A percentile compares a stretch with the other conserved stretches of the same genome.
These are phyloP conservation scores for Mythimna lalbum DNA, from an alignment of 2,888 invertebrate species.

Conservation along the genomic window DNA sequence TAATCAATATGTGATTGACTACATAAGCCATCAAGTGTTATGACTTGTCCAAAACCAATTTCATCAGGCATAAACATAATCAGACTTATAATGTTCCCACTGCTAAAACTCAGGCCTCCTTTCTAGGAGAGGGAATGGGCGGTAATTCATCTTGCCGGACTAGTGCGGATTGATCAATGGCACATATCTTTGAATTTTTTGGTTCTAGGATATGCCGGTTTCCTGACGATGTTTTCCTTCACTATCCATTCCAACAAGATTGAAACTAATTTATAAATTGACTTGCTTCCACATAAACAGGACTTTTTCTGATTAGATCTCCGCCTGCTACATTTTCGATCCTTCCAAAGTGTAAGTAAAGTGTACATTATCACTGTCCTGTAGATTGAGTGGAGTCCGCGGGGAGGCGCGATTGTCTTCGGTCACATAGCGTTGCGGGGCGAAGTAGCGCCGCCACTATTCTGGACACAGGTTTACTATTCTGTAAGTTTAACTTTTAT, in stretches of 20 bases:
- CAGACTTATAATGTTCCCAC: no score
- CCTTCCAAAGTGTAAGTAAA: background rate
- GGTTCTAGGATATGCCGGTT: no score
- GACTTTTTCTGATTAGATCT: background rate
- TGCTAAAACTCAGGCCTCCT: no score
- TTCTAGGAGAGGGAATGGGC: no score
- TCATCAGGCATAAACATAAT: no score
- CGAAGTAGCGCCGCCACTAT: conserved; percentile 29
- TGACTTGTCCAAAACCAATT: no score
- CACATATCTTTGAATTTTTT: no score
- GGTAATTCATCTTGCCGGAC: no score
- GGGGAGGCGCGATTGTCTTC: conserved; percentile 32
- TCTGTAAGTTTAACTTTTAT: background rate
- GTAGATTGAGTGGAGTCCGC: conserved; percentile 44
- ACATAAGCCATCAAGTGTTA: no score
- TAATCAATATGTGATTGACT: no score
- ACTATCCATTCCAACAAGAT: background rate
- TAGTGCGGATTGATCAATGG: no score
- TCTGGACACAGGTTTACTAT: conserved; percentile 26
- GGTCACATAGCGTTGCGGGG: conserved; percentile 20
- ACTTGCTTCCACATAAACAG: background rate
- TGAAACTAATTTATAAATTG: background rate
- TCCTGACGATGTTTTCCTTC: no score
- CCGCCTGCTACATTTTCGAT: background rate
- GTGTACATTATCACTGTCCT: conserved; percentile 12